phyloP scores from a whole-genome alignment of 1,140 invertebrate species.

The Pygmarrhopalites habei region DNA sequence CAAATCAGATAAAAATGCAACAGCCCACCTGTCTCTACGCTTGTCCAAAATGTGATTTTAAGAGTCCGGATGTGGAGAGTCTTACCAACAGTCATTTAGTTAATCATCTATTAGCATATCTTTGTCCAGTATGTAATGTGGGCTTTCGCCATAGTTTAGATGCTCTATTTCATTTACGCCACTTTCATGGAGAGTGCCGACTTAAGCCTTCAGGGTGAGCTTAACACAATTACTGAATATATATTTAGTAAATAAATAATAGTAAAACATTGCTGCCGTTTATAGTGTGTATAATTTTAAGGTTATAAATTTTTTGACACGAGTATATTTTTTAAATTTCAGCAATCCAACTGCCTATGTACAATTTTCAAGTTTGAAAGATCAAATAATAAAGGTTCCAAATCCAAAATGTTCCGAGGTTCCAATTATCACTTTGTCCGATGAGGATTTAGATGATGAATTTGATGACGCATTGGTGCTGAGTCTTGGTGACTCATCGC shows the following conservation, averaged over 20 bases:
- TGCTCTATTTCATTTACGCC: slow-evolving; percentile 16
- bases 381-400: neutral
- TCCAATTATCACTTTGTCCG: slow-evolving; percentile 1
- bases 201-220: neutral
- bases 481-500: neutral
- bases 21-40: no score
- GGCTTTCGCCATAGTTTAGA: slow-evolving; percentile 11
- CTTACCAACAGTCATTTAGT: slow-evolving; percentile 14
- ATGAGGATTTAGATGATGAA: slow-evolving; percentile 5
- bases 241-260: no score
- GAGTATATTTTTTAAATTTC: no score
- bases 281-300: no score
- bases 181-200: neutral
- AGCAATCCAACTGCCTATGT: neutral
- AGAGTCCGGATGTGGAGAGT: slow-evolving; percentile 1
- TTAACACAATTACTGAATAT: no score
- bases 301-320: no score
- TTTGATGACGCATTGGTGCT: neutral
- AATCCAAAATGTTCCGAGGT: no score
- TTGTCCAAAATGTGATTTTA: slow-evolving; percentile 16
- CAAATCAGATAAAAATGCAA: no score
- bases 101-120: slow-evolving; percentile 13
- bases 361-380: slow-evolving; percentile 1
- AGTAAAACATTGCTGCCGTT: no score
- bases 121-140: slow-evolving; percentile 14